These are phyloP conservation scores for Schizotus pectinicornis DNA, from an alignment of 2,888 invertebrate species.

Conservation along the genomic window DNA sequence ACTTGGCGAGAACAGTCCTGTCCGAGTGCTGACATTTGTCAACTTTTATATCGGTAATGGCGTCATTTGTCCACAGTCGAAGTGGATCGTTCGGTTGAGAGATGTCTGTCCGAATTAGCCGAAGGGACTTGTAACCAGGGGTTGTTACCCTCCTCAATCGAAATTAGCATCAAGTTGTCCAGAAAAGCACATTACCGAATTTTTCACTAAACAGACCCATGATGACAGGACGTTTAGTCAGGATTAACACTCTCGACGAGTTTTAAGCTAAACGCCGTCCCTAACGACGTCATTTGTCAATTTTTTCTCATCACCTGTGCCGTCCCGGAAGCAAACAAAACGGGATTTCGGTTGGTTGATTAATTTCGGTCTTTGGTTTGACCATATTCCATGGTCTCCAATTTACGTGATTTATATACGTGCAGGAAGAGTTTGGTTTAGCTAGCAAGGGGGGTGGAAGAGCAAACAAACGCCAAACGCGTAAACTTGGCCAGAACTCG, in stretches of 20 bases:
- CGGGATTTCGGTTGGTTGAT: slow-evolving; percentile 13
- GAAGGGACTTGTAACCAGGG: no score
- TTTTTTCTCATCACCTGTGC: slow-evolving; percentile 39
- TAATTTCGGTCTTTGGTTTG: no score
- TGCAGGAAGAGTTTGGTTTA: slow-evolving; percentile 9
- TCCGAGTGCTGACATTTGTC: slow-evolving; percentile 49
- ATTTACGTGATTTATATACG: slow-evolving; percentile 22
- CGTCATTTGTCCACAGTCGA: slow-evolving; percentile 51
- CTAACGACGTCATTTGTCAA: slow-evolving; percentile 53
- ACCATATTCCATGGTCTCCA: slow-evolving; percentile 25
- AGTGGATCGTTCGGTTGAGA: slow-evolving; percentile 43
- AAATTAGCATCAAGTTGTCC: no score
- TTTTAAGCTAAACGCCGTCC: slow-evolving; percentile 54
- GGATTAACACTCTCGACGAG: slow-evolving; percentile 37
- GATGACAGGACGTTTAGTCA: slow-evolving; percentile 26
- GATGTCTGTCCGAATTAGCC: slow-evolving; percentile 29
- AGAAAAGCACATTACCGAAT: no score
- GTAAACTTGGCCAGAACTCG: slow-evolving; percentile 25
- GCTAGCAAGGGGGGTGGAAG: slow-evolving; percentile 8
- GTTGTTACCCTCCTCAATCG: no score
- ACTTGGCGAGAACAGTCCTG: slow-evolving; percentile 17
- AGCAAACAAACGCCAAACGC: slow-evolving; percentile 21
- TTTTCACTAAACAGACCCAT: no score
- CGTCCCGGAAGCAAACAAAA: slow-evolving; percentile 7
- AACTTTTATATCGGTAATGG: slow-evolving; percentile 58